Base-by-base conservation (phyloP, 2,113 vertebrate species). In the Ceyx melanurus region DNA sequence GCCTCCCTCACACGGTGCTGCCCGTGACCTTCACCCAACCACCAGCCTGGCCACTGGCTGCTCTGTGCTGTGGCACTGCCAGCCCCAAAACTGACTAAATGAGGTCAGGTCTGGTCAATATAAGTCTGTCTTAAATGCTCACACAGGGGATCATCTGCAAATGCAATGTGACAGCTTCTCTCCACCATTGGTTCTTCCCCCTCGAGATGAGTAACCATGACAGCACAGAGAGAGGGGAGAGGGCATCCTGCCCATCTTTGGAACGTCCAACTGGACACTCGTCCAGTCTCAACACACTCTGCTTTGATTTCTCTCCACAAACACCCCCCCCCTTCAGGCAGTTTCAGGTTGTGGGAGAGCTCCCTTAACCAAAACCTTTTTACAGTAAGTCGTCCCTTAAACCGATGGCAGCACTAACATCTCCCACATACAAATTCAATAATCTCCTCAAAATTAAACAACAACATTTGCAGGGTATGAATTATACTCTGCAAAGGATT, bases 1-100 rank as follows among this genome's bases (percentile, higher is more conserved):
- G 28, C 13, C 51, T 50, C 62, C 9, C 1, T 13, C 35, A 45
- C 48, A 25, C 1, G 1, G 28, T 2, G 3, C 46, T 10, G 56
- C 3, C 57, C 0, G 0, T 2, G 26, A 67, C 79, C 48, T 67
- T 58, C 80, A 21, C 40, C 51, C 8, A 35, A 31, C n/a, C 70
- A 67, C 35, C 35, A 53, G 62, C 71, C 48, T 3, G 4, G 76
- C 37, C 76, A 22, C 2, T 2, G 20, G 50, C 56, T 6, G 1
- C 42, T 50, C 43, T 25, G 26, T 8, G 28, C 62, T 5, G 6
- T 12, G 40, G 66, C 18, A 28, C 12, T 35, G 54, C 58, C 75
- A 77, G 71, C 40, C 80, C 68, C 9, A 1, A 50, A 46, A 50
- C 17, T 7, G 6, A 9, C 42, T 51, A 42, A 61, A 35, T n/a